Evolutionary conservation across 2,797 vertebrate genomes (phyloP), one percentile per base, ranked within the genome.

Genomic region (Channa striata): DNA sequence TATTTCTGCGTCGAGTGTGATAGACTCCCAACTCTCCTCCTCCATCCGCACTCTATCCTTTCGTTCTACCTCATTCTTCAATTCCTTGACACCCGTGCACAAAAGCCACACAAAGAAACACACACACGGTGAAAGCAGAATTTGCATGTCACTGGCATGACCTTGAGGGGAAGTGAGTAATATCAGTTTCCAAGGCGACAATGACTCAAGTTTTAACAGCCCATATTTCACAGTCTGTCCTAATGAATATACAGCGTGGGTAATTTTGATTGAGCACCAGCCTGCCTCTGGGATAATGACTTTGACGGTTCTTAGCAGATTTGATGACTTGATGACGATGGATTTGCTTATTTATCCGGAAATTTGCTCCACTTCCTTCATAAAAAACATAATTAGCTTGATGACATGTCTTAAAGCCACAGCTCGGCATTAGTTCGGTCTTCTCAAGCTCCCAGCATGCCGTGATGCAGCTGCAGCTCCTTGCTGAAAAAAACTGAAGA

Each of bases 221-320:
- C 88, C 88, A 84, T 88, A 87, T 88, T 92, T 91, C 88, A 87
- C 88, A 89, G 87, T 90, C 82, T 56, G 50, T 77, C 85, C 87
- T 94, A 93, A 95, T 95, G 89, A 94, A 93, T 91, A 87, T 83
- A 87, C 86, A 78, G 91, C 76, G 72, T 73, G 87, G 81, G 78
- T 94, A 92, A 94, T 94, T 94, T 92, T 93, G 93, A 94, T 94
- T 87, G 92, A 94, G 92, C 86, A 85, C 87, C 85, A 68, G 64
- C 72, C 79, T 64, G 90, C 82, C 89, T 90, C 80, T 42, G 82
- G 85, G 88, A 91, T 93, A 94, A 93, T 92, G 89, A 92, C 89
- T 91, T 91, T 89, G 89, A 92, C 82, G 85, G 82, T 91, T 93
- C 85, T 88, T 75, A 85, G 87, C 74, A 80, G 87, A 88, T 91